Evolutionary conservation across 53 echinoderm and acorn worm genomes (phyloP).

Genomic region (Paelopatides confundens): DNA sequence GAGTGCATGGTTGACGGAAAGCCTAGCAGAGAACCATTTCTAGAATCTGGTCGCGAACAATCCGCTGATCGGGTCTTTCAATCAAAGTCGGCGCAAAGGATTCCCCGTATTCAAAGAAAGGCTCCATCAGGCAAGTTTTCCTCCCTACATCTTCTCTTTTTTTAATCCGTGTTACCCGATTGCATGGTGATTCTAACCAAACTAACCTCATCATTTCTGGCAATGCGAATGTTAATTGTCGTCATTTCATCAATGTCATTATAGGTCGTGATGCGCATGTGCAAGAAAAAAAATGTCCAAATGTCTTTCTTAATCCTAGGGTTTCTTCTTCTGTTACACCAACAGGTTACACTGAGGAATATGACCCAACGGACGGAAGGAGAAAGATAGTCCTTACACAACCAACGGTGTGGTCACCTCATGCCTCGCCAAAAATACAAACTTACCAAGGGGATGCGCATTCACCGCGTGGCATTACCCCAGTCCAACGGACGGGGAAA

Average conservation of each 20-base stretch:
- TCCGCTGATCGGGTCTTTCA: background rate
- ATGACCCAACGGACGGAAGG: slow-evolving; percentile 17
- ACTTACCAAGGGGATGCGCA: background rate
- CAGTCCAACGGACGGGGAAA: background rate
- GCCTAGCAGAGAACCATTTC: background rate
- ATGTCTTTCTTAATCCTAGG: background rate
- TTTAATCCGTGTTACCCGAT: background rate
- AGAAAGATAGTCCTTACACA: slow-evolving; percentile 36
- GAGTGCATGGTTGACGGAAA: background rate
- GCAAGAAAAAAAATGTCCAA: background rate
- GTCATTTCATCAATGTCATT: background rate
- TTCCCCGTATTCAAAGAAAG: background rate
- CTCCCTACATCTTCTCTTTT: background rate
- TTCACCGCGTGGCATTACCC: background rate
- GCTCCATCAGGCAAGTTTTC: slow-evolving; percentile 20
- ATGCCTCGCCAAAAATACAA: slow-evolving; percentile 1
- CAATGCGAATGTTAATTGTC: background rate
- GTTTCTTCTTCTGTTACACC: background rate
- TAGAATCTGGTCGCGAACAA: background rate
- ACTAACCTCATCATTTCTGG: background rate
- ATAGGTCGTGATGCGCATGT: background rate
- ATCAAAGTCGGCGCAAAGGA: background rate
- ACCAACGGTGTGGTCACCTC: slow-evolving; percentile 15
- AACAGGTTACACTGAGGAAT: slow-evolving; percentile 36
- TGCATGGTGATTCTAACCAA: slow-evolving; percentile 21